Base-by-base conservation (phyloP, 2,113 vertebrate genomes). In the Pterophyllum scalare region DNA sequence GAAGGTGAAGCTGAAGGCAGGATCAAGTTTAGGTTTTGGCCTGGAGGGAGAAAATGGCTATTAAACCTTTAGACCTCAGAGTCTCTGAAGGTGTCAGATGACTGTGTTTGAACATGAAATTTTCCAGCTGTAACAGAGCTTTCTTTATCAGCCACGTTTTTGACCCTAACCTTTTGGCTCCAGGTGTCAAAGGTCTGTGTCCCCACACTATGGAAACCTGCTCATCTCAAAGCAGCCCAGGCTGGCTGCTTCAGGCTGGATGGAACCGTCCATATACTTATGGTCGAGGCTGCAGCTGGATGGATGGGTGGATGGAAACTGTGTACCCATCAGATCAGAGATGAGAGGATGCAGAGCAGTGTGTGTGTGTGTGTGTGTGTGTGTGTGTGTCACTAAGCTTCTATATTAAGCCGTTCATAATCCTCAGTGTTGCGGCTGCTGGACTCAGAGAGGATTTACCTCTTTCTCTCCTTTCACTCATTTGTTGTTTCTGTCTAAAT, bases 371-470 rank as follows among this genome's bases (percentile, higher is more conserved):
- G 35, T 46, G 17, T 2, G 62, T 58, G 46, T 76, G 70, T 76
- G 54, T 85, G 20, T 62, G 46, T 35, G 46, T 75, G 33, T 10
- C 24, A 15, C 31, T 91, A 90, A 91, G 77, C 87, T 65, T 40
- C 54, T 75, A 58, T 84, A 88, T 88, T 92, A 90, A 92, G 76
- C 85, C 43, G 13, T 74, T 76, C 59, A 82, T 90, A 90, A 92
- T 92, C 88, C 87, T 65, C n/a, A 3, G 74, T 8, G 54, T 75
- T n/a, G 59, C 82, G 28, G 54, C 54, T 52, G 54, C 77, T 88
- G 82, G 62, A 84, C 28, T 77, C 81, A 28, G 77, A 81, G 70
- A 88, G 90, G 88, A 90, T 92, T 92, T 91, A 58, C 35, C 57
- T 78, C 76, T 82, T 77, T 83, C 52, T 76, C 61, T 82, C 72